Conservation (phyloP, 2,797 vertebrate genomes). For the Bovichtus diacanthus region DNA sequence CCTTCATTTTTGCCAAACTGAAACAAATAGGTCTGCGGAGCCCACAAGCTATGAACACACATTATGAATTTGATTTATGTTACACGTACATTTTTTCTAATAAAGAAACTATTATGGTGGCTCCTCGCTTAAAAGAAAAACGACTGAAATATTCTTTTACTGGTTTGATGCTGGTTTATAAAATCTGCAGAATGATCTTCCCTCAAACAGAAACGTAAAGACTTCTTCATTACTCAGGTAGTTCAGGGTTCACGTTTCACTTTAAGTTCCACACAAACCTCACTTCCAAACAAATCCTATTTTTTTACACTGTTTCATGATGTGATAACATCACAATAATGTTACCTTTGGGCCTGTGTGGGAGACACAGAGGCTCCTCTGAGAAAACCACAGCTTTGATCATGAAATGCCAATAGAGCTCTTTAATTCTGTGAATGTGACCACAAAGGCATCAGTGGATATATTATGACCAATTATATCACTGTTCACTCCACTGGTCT, state of each 20-base stretch:
- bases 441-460: constrained; percentile 26
- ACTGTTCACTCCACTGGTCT: constrained; percentile 1
- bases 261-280: constrained; percentile 22
- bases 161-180: constrained; percentile 2
- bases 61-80: constrained; percentile 27
- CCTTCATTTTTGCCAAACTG: constrained; percentile 43
- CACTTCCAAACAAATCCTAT: constrained; percentile 51
- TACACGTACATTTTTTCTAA: constrained; percentile 16
- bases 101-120: constrained; percentile 24
- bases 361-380: constrained; percentile 52
- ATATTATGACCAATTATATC: constrained; percentile 27
- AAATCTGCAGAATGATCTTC: constrained; percentile 23
- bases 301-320: constrained; percentile 55
- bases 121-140: constrained; percentile 13
- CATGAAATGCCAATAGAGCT: constrained; percentile 14
- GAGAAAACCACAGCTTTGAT: constrained; percentile 45
- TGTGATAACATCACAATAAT: constrained; percentile 53
- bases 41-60: constrained; percentile 12
- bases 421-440: constrained; percentile 8
- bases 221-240: constrained; percentile 46
- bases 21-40: constrained; percentile 23
- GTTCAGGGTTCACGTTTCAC: constrained; percentile 37
- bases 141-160: constrained; percentile 5
- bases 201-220: constrained; percentile 22
- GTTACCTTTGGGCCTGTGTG: constrained; percentile 43